Conservation (phyloP, 2,888 invertebrate genomes). For the Athripsodes cinereus region DNA sequence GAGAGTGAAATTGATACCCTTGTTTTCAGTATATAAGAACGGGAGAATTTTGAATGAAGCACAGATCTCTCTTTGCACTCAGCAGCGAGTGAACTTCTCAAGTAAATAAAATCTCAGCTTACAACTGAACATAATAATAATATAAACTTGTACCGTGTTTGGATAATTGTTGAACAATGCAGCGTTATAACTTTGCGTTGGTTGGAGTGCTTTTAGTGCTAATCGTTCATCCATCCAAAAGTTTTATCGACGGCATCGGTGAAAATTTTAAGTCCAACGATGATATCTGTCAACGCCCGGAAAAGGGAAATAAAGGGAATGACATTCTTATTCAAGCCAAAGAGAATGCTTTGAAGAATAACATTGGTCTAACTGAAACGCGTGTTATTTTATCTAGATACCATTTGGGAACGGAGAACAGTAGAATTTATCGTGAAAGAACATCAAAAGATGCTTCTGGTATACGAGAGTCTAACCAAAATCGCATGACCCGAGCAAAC, state of each 20-base stretch:
- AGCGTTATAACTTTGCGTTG: constrained; percentile 13
- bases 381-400: constrained; percentile 26
- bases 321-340: constrained; percentile 24
- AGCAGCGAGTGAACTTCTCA: not conserved
- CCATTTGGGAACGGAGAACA: constrained; percentile 27
- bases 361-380: constrained; percentile 25
- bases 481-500: not conserved
- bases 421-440: constrained; percentile 27
- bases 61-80: constrained; percentile 14
- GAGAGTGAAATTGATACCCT: constrained; percentile 21
- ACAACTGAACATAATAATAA: not conserved
- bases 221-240: constrained; percentile 23
- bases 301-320: constrained; percentile 18
- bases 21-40: constrained; percentile 20
- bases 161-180: constrained; percentile 11
- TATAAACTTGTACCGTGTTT: too few species aligned
- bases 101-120: not conserved
- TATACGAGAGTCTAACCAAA: constrained; percentile 8
- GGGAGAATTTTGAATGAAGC: constrained; percentile 5
- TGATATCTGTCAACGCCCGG: constrained; percentile 18
- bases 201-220: constrained; percentile 23
- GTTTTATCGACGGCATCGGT: constrained; percentile 25
- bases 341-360: constrained; percentile 24
- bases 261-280: constrained; percentile 16
- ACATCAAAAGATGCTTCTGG: constrained; percentile 24